Conservation (phyloP, 2,113 vertebrate species). For the Dicentrarchus labrax region DNA sequence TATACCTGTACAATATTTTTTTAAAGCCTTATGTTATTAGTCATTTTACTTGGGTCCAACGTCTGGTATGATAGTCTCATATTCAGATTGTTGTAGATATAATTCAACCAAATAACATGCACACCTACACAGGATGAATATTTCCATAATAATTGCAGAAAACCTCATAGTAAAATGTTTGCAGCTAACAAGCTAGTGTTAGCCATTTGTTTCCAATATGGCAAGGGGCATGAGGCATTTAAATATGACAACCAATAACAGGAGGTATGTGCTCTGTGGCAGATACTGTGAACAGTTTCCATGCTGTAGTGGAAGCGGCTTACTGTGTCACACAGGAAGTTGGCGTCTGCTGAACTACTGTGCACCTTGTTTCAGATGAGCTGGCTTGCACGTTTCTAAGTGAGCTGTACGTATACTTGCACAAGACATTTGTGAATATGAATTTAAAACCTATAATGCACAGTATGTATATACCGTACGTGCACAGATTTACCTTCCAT, state of each 20-base stretch:
- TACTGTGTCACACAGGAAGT: not conserved
- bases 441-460: not conserved
- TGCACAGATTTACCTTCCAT: not conserved
- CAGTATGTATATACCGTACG: not conserved
- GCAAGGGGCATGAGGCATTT: not conserved
- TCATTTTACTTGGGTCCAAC: not conserved
- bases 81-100: not conserved
- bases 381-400: not conserved
- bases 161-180: not conserved
- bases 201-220: slow-evolving; percentile 1
- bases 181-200: not conserved
- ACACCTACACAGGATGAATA: not conserved
- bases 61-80: not conserved
- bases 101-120: not conserved
- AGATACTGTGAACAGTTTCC: slow-evolving; percentile 12
- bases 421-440: not conserved
- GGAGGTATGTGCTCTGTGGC: not conserved
- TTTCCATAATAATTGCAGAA: not conserved
- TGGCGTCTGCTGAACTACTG: not conserved
- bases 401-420: too few relatives aligned
- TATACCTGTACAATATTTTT: not conserved
- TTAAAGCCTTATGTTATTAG: not conserved
- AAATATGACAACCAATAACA: not conserved
- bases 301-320: not conserved
- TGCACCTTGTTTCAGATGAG: not conserved